A percentile compares a stretch with the other conserved stretches of the same genome.
These are phyloP conservation scores for Drosophila subpulchrella DNA, from an alignment of 1,140 invertebrate species.

Conservation along the genomic window DNA sequence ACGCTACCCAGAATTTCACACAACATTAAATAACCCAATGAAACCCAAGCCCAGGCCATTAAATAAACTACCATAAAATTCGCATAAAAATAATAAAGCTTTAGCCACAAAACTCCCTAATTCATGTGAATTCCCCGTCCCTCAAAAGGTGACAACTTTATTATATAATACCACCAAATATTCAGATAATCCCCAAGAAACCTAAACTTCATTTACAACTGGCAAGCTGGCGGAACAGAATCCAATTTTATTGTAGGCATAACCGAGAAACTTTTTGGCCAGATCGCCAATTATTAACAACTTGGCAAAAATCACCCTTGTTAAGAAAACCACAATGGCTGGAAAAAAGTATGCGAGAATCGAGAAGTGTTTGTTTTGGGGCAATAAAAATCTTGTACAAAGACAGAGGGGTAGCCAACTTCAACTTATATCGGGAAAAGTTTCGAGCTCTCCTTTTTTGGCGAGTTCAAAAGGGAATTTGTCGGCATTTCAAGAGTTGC, in stretches of 20 bases:
- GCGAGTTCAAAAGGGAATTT: constrained; percentile 37
- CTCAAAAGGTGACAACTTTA: constrained; percentile 26
- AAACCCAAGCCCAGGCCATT: background rate
- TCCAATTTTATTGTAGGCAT: constrained; percentile 29
- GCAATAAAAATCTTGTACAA: constrained; percentile 35
- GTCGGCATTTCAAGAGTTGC: constrained; percentile 49
- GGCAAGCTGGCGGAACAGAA: background rate
- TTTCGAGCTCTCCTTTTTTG: constrained; percentile 24
- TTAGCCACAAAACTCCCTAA: constrained; percentile 2
- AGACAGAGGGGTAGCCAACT: background rate
- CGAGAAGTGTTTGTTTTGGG: constrained; percentile 30
- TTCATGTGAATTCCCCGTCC: background rate
- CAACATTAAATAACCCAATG: background rate
- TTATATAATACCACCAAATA: constrained; percentile 11
- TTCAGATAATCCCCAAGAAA: constrained; percentile 25
- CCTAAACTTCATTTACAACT: constrained; percentile 33
- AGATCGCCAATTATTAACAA: constrained; percentile 46
- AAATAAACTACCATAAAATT: background rate
- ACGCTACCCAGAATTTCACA: background rate
- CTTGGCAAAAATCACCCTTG: constrained; percentile 33
- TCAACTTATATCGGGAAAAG: constrained; percentile 25
- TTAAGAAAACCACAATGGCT: constrained; percentile 17
- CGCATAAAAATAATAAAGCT: background rate
- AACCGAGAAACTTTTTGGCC: constrained; percentile 15
- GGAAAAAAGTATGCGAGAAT: constrained; percentile 10